Evolutionary conservation across 2,888 invertebrate genomes (phyloP), one percentile per base, ranked within the genome.

Genomic region (Hirtodrosophila cameraria): DNA sequence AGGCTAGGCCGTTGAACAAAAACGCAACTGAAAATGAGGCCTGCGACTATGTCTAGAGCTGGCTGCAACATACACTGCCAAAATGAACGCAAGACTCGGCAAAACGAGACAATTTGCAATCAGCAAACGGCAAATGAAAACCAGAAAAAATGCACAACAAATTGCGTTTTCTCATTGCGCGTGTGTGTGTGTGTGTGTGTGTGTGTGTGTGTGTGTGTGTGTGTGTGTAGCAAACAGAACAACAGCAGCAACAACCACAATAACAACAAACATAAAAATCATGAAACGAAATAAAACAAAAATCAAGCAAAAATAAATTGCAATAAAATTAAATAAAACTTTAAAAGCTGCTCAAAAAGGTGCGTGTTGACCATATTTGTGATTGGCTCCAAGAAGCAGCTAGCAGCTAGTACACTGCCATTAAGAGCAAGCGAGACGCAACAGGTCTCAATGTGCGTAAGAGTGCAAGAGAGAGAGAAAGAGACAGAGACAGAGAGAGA

Each of bases 31-130:
- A 61, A 76, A 76, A 84, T 80, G 66, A 84, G 83, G 84, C 74
- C 46, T 78, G 63, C 46, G 58, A 67, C 63, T 81, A 63, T 71
- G 62, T 59, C 48, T 50, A 61, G 54, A 71, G 53, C 55, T 77
- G 54, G 55, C 53, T 46, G 50, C 46, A 39, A 65, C 53, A 62
- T 60, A 75, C 64, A 59, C 64, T 62, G 72, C 84, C 83, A 80
- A 85, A 84, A 63, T 48, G 63, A 80, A 77, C 60, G 61, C 52
- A 63, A 62, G 59, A 62, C 63, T 72, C 61, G 39, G 50, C 63
- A 46, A 69, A 80, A 63, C 80, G 70, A 84, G 84, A 81, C 86
- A 86, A 81, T 81, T 81, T 81, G 82, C 86, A 86, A 86, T 86
- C 78, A 71, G 70, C 75, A 74, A 79, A 85, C 78, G 54, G 77